Percentiles rank a stretch among this genome's conserved stretches.
phyloP scores from a whole-genome alignment of 2,888 invertebrate species.

The Synanthedon tipuliformis region DNA sequence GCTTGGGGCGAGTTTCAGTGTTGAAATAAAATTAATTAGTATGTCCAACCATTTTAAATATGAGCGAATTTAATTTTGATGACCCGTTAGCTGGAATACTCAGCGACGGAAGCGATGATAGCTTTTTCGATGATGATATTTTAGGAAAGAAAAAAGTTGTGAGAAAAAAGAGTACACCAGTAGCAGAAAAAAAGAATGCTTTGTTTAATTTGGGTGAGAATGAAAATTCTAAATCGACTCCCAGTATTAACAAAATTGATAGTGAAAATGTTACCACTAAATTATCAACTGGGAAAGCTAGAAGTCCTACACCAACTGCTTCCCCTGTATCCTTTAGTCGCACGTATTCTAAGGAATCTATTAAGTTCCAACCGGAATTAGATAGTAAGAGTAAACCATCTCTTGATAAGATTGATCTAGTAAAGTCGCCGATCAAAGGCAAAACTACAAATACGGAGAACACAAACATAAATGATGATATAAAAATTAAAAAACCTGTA shows the following conservation, averaged over 20 bases:
- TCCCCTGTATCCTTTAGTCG: conserved; percentile 33
- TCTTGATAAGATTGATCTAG: conserved; percentile 14
- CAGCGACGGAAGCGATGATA: conserved; percentile 78
- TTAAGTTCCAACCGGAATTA: conserved; percentile 18
- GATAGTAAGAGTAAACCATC: conserved; percentile 21
- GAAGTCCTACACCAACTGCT: conserved; percentile 3
- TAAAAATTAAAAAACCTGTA: conserved; percentile 25
- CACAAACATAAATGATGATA: conserved; percentile 27
- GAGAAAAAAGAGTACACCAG: conserved; percentile 37
- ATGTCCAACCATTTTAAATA: conserved; percentile 11
- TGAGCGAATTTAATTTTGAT: conserved; percentile 69
- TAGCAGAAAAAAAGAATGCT: conserved; percentile 42
- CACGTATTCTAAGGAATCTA: conserved; percentile 37
- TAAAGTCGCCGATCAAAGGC: conserved; percentile 38
- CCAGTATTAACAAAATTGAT: conserved; percentile 14
- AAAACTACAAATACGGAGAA: conserved; percentile 37
- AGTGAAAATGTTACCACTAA: conserved; percentile 33
- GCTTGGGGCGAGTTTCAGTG: no score
- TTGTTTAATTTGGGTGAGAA: conserved; percentile 42
- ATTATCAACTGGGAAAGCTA: conserved; percentile 14
- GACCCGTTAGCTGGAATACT: conserved; percentile 75
- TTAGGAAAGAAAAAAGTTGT: conserved; percentile 50
- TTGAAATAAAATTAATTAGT: no score
- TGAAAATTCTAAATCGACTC: conserved; percentile 18
- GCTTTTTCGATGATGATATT: conserved; percentile 76